A percentile compares a stretch with the other conserved stretches of the same genome.
Evolutionary conservation across 35 echinoderm and acorn worm species (phyloP).

Genomic region (Antedon bifida): DNA sequence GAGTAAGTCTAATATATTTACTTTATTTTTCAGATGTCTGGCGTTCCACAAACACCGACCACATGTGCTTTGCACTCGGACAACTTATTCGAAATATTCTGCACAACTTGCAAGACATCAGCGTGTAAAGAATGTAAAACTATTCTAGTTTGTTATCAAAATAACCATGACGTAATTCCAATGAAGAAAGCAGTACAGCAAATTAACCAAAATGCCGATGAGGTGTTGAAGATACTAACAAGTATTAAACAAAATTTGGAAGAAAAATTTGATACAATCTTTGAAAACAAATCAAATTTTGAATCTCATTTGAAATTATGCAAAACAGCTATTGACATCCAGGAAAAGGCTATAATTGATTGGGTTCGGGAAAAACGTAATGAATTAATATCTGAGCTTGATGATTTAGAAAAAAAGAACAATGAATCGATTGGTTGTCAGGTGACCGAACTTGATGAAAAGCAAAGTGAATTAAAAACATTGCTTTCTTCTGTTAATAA

Average conservation of each 20-base stretch:
- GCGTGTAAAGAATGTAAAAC: neutral
- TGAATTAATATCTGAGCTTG: neutral
- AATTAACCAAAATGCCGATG: neutral
- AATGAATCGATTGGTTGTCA: neutral
- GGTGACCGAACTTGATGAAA: neutral
- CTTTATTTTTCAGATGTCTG: neutral
- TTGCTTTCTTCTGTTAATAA: neutral
- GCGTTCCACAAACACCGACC: neutral
- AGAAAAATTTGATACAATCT: neutral
- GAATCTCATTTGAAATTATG: neutral
- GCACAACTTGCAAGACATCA: neutral
- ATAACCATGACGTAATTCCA: neutral
- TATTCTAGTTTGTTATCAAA: neutral
- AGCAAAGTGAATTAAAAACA: neutral
- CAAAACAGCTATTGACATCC: neutral
- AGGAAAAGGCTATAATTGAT: neutral
- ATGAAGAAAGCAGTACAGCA: neutral
- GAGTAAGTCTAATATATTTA: no score
- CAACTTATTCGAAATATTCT: neutral
- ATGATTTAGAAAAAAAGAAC: neutral
- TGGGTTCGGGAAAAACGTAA: neutral
- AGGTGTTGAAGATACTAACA: neutral
- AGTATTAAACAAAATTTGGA: neutral
- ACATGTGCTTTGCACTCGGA: neutral
- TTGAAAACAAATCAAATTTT: neutral